Evolutionary conservation across 2,113 vertebrate species (phyloP), one percentile per base, ranked within the genome.

Genomic region (Hippocampus mohnikei): DNA sequence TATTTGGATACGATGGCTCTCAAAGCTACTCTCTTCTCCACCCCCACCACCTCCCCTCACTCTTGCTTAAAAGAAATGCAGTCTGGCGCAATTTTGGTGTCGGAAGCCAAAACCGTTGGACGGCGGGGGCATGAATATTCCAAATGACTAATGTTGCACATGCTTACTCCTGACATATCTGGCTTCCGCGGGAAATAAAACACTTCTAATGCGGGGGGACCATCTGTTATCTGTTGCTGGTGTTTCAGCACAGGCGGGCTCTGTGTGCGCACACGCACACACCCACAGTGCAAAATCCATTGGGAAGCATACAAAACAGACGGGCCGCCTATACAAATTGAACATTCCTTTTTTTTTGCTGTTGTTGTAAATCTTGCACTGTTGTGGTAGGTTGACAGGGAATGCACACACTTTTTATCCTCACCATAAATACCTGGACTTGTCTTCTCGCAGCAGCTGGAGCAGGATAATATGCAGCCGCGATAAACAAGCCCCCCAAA

Each of bases 171-270:
- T 90, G 91, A 90, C 89, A 90, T 90, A 90, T 89, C 89, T 88
- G 88, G 87, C 86, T 88, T 91, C 90, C 89, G 77, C 81, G 65
- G 91, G 90, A 92, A 91, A 92, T 92, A 90, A 91, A 92, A 88
- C 89, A 90, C 90, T 88, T 91, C 89, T 86, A 90, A 91, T 91
- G 87, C 90, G 88, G 81, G 81, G 83, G 84, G 81, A 89, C 90
- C 91, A 92, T 92, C 90, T 92, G 90, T 91, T 92, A 90, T 88
- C 87, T 88, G 89, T 89, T 88, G 89, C 89, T 89, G 88, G 90
- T 90, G 89, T 89, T 89, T 87, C 86, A 78, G 84, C 82, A 84
- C 88, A 83, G 83, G 80, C 77, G 29, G 80, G 83, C 71, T 72
- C 50, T 0, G 74, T 42, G 70, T 61, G 29, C 69, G 5, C 68